Percentiles rank a stretch among this genome's conserved stretches.
Evolutionary conservation across 1,140 invertebrate species (phyloP).

Genomic region (Caenorhabditis briggsae): DNA sequence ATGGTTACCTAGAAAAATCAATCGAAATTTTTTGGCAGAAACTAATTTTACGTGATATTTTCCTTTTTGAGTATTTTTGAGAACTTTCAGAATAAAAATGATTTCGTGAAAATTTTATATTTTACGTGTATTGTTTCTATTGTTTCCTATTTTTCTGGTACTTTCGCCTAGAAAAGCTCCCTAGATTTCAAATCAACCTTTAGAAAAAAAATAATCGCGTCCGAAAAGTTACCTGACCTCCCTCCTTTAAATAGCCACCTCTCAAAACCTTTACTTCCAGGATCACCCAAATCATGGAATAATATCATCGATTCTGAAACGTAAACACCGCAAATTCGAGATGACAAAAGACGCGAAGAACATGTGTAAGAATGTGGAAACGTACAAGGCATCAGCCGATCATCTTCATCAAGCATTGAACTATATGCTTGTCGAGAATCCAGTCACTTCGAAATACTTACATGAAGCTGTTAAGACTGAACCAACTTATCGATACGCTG

Average conservation of each 20-base stretch:
- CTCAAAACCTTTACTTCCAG: background rate
- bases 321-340: background rate
- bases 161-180: too few species aligned
- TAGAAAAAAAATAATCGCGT: too few species aligned
- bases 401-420: slow-evolving; percentile 1
- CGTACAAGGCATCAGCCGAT: background rate
- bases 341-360: background rate
- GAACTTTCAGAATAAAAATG: too few species aligned
- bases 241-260: too few species aligned
- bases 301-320: slow-evolving; percentile 28
- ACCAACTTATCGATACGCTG: background rate
- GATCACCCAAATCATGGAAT: slow-evolving; percentile 36
- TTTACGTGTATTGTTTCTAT: too few species aligned
- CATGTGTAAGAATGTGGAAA: background rate
- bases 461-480: background rate
- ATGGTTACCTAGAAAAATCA: too few species aligned
- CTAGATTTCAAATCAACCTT: background rate
- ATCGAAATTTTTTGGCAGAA: too few species aligned
- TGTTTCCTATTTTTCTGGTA: too few species aligned
- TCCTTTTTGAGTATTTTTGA: too few species aligned
- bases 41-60: too few species aligned
- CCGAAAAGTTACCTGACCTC: too few species aligned
- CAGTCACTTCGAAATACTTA: background rate
- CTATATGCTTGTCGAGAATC: slow-evolving; percentile 13
- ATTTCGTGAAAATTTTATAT: too few species aligned